phyloP scores from a whole-genome alignment of 2,113 vertebrate genomes.

The Vulpes vulpes region DNA sequence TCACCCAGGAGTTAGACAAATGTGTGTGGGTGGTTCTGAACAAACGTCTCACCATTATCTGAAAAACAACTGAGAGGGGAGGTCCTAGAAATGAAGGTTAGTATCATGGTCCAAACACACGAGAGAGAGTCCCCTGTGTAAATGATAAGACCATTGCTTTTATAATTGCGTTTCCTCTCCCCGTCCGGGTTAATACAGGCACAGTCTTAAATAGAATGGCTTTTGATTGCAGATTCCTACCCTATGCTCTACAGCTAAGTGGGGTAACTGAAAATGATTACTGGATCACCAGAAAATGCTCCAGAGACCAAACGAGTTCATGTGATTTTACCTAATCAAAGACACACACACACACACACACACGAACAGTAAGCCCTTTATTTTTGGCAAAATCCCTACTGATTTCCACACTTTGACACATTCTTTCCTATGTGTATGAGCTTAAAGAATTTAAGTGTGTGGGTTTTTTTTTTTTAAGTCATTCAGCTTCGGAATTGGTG shows the following conservation, averaged over 20 bases:
- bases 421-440: conserved; percentile 1
- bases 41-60: background rate
- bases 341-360: background rate
- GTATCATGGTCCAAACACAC: background rate
- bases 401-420: background rate
- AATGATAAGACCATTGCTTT: background rate
- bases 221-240: background rate
- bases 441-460: conserved; percentile 39
- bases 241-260: background rate
- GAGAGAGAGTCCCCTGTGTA: background rate
- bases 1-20: background rate
- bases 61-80: background rate
- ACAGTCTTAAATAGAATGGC: background rate
- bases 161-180: background rate
- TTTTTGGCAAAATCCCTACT: conserved; percentile 11
- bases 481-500: background rate
- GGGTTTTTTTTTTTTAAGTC: background rate
- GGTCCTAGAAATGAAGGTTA: background rate
- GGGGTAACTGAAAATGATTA: background rate
- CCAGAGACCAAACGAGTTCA: background rate
- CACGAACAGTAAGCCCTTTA: background rate
- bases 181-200: background rate
- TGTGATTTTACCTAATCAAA: background rate
- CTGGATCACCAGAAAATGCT: background rate
- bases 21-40: background rate